Evolutionary conservation across 2,888 invertebrate species (phyloP).

Genomic region (Stenchaetothrips biformis): DNA sequence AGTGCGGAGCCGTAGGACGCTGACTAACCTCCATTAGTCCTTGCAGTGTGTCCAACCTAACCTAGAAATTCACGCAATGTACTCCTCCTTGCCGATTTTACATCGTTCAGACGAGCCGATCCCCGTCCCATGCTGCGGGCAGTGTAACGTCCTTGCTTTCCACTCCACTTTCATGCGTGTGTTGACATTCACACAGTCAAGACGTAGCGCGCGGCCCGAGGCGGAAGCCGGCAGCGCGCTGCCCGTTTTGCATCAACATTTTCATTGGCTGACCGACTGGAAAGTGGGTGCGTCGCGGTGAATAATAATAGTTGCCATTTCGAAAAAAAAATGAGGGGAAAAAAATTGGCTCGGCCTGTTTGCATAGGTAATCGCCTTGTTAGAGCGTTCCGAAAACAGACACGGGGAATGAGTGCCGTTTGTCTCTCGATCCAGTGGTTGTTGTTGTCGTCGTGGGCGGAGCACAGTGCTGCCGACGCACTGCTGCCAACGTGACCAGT

Average conservation of each 20-base stretch:
- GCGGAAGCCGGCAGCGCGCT: background rate
- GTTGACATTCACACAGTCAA: background rate
- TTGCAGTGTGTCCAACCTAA: too few relatives aligned
- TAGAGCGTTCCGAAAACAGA: too few relatives aligned
- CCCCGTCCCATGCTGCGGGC: too few relatives aligned
- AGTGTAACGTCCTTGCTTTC: background rate
- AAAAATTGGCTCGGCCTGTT: background rate
- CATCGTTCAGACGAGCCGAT: too few relatives aligned
- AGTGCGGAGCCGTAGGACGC: too few relatives aligned
- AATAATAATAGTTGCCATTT: background rate
- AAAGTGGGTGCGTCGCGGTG: background rate
- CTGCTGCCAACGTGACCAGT: background rate
- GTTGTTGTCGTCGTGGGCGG: background rate
- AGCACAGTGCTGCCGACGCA: background rate
- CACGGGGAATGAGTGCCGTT: too few relatives aligned
- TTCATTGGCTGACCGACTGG: background rate
- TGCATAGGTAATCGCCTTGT: background rate
- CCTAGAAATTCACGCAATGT: too few relatives aligned
- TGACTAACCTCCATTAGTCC: too few relatives aligned
- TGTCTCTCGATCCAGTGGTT: background rate
- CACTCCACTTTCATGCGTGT: background rate
- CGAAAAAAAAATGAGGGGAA: background rate
- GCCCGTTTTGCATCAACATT: slow-evolving; percentile 10
- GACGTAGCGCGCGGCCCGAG: background rate
- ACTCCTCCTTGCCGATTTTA: too few relatives aligned